A percentile compares a stretch with the other conserved stretches of the same genome.
Evolutionary conservation across 2,113 vertebrate genomes (phyloP).

Genomic region (Platycercus adscitus): DNA sequence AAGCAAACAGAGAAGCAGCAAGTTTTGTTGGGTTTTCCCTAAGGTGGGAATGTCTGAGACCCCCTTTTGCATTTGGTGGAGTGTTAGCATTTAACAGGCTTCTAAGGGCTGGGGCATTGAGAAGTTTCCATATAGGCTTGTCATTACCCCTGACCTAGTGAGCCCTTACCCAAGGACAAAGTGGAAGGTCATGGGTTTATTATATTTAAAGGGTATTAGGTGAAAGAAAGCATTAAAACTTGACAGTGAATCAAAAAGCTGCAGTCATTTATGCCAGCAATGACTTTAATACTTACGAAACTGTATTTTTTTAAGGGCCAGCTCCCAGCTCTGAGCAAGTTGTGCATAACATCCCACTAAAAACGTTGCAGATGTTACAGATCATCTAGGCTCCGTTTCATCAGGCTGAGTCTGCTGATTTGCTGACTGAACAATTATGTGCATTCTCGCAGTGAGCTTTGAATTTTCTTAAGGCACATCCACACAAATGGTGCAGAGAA

Average conservation of each 20-base stretch:
- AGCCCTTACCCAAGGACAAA: background rate
- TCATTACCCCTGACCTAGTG: background rate
- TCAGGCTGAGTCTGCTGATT: background rate
- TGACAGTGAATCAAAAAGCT: background rate
- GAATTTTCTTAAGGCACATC: background rate
- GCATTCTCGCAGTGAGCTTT: background rate
- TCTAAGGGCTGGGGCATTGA: background rate
- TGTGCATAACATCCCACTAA: background rate
- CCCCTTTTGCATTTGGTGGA: background rate
- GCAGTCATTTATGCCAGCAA: background rate
- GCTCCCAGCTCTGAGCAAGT: background rate
- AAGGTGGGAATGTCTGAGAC: background rate
- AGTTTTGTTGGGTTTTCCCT: background rate
- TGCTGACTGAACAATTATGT: background rate
- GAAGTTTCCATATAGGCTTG: background rate
- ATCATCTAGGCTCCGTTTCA: background rate
- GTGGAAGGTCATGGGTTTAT: background rate
- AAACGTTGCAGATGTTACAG: background rate
- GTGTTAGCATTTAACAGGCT: background rate
- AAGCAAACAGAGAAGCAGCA: background rate
- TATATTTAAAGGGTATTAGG: background rate
- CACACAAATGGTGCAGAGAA: background rate
- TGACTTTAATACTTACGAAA: background rate
- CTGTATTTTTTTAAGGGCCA: background rate
- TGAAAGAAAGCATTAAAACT: background rate